Percentiles rank a stretch among this genome's conserved stretches.
phyloP scores from a whole-genome alignment of 1,140 invertebrate species.

The Psilanteris sp. region DNA sequence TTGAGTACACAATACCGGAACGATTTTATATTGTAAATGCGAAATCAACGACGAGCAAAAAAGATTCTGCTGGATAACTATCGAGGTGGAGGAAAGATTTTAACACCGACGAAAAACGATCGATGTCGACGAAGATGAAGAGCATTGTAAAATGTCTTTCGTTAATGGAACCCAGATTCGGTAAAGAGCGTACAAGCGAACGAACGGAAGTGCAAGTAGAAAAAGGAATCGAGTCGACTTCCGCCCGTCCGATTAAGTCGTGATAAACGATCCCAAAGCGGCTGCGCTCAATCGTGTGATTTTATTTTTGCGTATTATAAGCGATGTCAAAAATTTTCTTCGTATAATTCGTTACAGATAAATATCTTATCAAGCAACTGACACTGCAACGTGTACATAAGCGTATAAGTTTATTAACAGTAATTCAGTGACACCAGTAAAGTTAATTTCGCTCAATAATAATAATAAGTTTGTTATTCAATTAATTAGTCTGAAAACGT shows the following conservation, averaged over 20 bases:
- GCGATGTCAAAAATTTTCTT: constrained; percentile 26
- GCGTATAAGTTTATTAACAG: no score
- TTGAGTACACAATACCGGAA: constrained; percentile 1
- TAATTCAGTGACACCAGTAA: no score
- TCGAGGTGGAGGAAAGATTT: constrained; percentile 36
- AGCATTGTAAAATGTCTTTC: constrained; percentile 62
- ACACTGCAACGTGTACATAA: no score
- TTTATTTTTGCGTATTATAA: constrained; percentile 42
- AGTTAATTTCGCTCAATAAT: no score
- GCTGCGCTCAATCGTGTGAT: constrained; percentile 43
- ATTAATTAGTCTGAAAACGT: no score
- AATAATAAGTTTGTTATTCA: no score
- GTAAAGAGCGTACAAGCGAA: constrained; percentile 54
- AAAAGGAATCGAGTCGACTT: constrained; percentile 62
- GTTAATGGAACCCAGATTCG: constrained; percentile 56
- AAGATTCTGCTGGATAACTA: constrained; percentile 36
- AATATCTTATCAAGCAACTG: no score
- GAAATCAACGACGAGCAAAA: constrained; percentile 2
- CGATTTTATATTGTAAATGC: constrained; percentile 23
- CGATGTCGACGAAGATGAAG: constrained; percentile 74
- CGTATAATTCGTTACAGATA: no score
- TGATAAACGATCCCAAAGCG: constrained; percentile 61
- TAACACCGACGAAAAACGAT: constrained; percentile 49
- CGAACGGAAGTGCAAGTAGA: constrained; percentile 57
- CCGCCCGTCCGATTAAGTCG: constrained; percentile 61